Conservation (phyloP, 2,797 vertebrate species). For the Pangasius larnaudii region DNA sequence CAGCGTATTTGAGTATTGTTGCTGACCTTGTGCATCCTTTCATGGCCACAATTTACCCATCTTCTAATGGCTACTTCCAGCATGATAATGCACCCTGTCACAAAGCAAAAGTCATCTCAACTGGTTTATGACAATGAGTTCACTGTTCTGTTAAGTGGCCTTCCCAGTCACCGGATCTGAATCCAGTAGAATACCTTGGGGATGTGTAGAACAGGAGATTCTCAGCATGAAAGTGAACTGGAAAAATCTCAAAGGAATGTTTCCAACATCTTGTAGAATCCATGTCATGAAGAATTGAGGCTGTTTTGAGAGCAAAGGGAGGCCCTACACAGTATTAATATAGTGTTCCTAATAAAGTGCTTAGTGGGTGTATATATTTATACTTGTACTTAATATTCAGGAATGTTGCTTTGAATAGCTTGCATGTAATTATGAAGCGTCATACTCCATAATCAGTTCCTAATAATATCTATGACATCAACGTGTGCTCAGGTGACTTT, state of each 20-base stretch:
- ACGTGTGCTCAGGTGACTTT: background rate
- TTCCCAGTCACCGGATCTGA: background rate
- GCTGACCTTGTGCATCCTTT: background rate
- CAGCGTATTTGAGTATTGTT: background rate
- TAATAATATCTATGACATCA: conserved; percentile 37
- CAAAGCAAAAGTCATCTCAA: background rate
- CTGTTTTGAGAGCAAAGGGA: background rate
- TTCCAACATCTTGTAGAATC: background rate
- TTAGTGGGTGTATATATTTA: background rate
- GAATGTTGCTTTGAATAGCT: background rate
- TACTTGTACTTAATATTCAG: background rate
- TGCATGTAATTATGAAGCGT: background rate
- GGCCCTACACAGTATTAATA: background rate
- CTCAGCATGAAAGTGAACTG: background rate
- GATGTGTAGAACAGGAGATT: background rate
- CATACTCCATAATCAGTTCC: background rate
- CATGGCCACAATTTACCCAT: background rate
- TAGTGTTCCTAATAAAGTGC: background rate
- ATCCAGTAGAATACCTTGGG: background rate
- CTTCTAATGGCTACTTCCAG: background rate
- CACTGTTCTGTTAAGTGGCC: background rate
- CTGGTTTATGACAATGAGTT: background rate
- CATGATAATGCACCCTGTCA: background rate
- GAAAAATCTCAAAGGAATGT: background rate
- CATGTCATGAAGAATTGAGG: background rate